These are phyloP conservation scores for Harpagifer antarcticus DNA, from an alignment of 2,797 vertebrate species.

Conservation along the genomic window DNA sequence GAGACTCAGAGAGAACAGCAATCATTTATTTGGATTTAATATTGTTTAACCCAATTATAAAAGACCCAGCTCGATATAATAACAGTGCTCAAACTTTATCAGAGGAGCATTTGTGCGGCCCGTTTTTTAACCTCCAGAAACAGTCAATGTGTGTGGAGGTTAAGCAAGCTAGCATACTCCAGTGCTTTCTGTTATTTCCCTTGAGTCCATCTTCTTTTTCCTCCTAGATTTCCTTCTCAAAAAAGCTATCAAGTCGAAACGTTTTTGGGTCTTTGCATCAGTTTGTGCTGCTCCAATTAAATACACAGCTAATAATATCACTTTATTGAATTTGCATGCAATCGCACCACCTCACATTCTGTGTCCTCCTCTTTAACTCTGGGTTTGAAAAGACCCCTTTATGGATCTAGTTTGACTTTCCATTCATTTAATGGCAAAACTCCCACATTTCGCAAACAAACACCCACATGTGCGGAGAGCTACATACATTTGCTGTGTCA, in stretches of 20 bases:
- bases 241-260: neutral
- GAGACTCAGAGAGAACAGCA: too few species aligned
- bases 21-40: too few species aligned
- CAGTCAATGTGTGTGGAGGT: too few species aligned
- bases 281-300: neutral
- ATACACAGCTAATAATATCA: neutral
- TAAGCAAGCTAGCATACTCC: neutral
- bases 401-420: neutral
- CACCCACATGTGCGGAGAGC: neutral
- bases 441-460: too few species aligned
- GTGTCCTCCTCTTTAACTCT: neutral
- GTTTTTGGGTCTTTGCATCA: neutral
- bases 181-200: neutral
- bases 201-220: neutral
- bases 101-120: neutral
- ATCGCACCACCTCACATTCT: neutral
- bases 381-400: neutral
- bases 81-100: neutral
- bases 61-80: too few species aligned
- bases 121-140: too few species aligned
- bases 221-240: neutral
- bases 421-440: neutral
- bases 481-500: conserved; percentile 6
- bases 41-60: neutral
- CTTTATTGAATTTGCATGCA: neutral